phyloP scores from a whole-genome alignment of 2,113 vertebrate species.

The Hipposideros armiger region DNA sequence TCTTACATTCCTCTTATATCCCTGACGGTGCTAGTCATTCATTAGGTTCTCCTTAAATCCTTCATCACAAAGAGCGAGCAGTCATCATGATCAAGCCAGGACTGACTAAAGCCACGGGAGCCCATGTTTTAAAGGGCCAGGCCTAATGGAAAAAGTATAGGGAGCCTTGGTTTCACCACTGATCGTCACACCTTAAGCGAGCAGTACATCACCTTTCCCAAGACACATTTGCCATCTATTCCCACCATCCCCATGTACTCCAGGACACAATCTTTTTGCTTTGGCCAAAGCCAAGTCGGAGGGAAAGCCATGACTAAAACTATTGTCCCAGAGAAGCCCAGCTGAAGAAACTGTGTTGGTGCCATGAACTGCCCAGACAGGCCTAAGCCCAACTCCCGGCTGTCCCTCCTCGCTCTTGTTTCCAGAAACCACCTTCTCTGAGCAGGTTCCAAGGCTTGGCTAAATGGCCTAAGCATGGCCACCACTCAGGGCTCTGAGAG shows the following conservation, averaged over 20 bases:
- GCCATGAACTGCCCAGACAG: not conserved
- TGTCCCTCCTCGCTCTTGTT: not conserved
- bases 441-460: not conserved
- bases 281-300: not conserved
- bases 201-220: not conserved
- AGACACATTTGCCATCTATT: not conserved
- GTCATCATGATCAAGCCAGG: not conserved
- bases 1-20: not conserved
- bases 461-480: not conserved
- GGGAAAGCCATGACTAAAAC: not conserved
- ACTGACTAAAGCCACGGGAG: not conserved
- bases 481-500: not conserved
- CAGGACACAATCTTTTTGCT: not conserved
- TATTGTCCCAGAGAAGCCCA: not conserved
- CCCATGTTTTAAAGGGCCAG: not conserved
- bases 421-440: not conserved
- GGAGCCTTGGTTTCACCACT: not conserved
- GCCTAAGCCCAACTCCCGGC: not conserved
- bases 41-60: not conserved
- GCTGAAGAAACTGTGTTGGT: not conserved
- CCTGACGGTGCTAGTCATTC: not conserved
- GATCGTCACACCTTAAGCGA: not conserved
- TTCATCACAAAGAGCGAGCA: not conserved
- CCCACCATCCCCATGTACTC: not conserved
- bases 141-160: not conserved